These are phyloP conservation scores for Paratrypauchen microcephalus DNA, from an alignment of 2,797 vertebrate genomes.

Conservation along the genomic window DNA sequence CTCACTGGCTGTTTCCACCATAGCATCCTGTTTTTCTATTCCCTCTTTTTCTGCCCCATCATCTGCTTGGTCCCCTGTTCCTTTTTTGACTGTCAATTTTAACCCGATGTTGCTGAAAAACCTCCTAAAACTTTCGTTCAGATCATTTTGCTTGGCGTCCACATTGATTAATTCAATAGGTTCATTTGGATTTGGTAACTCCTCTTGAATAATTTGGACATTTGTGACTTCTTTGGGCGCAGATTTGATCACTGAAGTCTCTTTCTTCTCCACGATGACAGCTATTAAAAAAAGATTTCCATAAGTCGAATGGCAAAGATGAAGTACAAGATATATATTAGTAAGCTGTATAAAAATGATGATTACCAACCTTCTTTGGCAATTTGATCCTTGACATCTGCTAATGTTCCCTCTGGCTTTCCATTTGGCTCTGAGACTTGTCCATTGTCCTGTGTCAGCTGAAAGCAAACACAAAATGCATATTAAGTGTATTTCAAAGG, in stretches of 20 bases:
- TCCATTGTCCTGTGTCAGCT: conserved; percentile 81
- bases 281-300: conserved; percentile 58
- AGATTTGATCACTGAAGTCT: conserved; percentile 63
- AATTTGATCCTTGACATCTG: conserved; percentile 49
- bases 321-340: conserved; percentile 9
- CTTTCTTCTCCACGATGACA: conserved; percentile 70
- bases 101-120: conserved; percentile 91
- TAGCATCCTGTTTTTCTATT: conserved; percentile 45
- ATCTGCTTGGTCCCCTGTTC: conserved; percentile 78
- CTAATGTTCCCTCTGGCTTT: conserved; percentile 63
- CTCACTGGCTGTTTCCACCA: conserved; percentile 30
- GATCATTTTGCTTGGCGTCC: conserved; percentile 73
- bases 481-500: not conserved
- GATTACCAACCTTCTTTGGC: conserved; percentile 66
- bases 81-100: conserved; percentile 89
- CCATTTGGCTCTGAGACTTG: conserved; percentile 74
- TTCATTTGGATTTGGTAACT: conserved; percentile 47
- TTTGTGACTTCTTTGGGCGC: conserved; percentile 55
- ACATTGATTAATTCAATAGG: conserved; percentile 69
- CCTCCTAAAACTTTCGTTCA: conserved; percentile 87
- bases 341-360: conserved; percentile 15
- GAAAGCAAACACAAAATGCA: conserved; percentile 43
- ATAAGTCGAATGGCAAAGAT: conserved; percentile 10
- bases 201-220: conserved; percentile 61
- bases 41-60: conserved; percentile 72